Percentiles rank a stretch among this genome's conserved stretches.
Conservation (phyloP, 35 echinoderm and acorn worm genomes). For the Chiridota heheva region DNA sequence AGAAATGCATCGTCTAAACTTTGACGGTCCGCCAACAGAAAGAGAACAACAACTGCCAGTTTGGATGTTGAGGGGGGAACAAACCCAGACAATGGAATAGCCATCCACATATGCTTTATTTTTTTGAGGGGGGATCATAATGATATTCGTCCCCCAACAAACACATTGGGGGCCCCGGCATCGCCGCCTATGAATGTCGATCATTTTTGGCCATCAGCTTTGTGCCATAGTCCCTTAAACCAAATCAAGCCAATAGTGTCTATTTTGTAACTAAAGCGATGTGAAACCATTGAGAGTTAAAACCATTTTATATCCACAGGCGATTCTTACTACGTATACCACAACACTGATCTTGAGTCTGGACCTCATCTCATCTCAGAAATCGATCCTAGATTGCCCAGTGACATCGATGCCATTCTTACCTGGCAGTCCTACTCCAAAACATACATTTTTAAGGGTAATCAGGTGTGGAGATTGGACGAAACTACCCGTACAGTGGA, state of each 20-base stretch:
- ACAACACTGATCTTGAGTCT: constrained; percentile 7
- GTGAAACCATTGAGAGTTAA: too few relatives aligned
- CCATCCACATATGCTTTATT: neutral
- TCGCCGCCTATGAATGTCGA: too few relatives aligned
- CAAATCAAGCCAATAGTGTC: too few relatives aligned
- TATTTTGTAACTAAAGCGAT: too few relatives aligned
- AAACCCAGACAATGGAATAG: neutral
- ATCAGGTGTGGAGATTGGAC: constrained; percentile 51
- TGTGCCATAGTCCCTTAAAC: too few relatives aligned
- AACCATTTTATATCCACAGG: constrained; percentile 24
- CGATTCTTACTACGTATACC: constrained; percentile 37
- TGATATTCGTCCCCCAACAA: neutral
- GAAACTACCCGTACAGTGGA: constrained; percentile 34
- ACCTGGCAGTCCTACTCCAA: constrained; percentile 16
- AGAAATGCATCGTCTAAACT: neutral
- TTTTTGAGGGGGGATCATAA: neutral
- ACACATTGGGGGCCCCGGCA: neutral
- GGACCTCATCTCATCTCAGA: constrained; percentile 31
- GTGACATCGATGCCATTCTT: constrained; percentile 49
- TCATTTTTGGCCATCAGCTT: too few relatives aligned
- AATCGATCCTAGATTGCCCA: constrained; percentile 35
- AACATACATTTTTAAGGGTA: constrained; percentile 61
- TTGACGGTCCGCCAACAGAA: neutral
- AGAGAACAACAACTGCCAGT: neutral
- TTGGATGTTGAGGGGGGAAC: neutral